Evolutionary conservation across 2,888 invertebrate genomes (phyloP).

Genomic region (Macropis europaea): DNA sequence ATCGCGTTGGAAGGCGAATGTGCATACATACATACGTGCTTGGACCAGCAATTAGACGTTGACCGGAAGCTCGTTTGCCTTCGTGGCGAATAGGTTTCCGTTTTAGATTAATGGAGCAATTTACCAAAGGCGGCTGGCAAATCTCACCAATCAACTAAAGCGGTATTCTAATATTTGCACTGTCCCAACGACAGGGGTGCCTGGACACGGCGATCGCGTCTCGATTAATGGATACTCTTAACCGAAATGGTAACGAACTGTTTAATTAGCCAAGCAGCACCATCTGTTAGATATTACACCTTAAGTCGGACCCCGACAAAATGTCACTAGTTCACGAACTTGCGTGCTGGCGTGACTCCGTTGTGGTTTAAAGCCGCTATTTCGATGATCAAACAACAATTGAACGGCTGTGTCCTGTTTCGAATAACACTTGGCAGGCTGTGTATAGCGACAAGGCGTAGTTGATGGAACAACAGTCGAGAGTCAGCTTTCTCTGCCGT

Average conservation of each 20-base stretch:
- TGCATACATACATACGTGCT: background rate
- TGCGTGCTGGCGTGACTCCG: background rate
- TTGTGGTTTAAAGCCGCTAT: background rate
- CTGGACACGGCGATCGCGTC: slow-evolving; percentile 29
- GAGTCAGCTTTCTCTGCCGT: background rate
- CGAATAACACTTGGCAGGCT: background rate
- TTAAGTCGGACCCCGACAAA: background rate
- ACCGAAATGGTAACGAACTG: slow-evolving; percentile 45
- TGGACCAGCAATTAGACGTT: background rate
- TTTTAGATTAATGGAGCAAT: slow-evolving; percentile 64
- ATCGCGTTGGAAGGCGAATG: slow-evolving; percentile 17
- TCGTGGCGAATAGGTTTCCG: slow-evolving; percentile 47
- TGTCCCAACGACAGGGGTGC: slow-evolving; percentile 1
- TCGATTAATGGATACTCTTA: slow-evolving; percentile 54
- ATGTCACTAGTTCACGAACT: background rate
- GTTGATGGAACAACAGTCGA: background rate
- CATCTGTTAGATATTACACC: slow-evolving; percentile 37
- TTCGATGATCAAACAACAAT: slow-evolving; percentile 24
- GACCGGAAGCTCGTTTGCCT: slow-evolving; percentile 37
- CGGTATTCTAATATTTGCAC: slow-evolving; percentile 53
- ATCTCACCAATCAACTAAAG: slow-evolving; percentile 46
- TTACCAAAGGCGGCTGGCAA: slow-evolving; percentile 43
- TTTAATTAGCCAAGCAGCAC: slow-evolving; percentile 41
- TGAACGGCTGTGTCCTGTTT: background rate
- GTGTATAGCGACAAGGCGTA: background rate